Base-by-base conservation (phyloP, 2,113 vertebrate species). In the Phaethon lepturus region DNA sequence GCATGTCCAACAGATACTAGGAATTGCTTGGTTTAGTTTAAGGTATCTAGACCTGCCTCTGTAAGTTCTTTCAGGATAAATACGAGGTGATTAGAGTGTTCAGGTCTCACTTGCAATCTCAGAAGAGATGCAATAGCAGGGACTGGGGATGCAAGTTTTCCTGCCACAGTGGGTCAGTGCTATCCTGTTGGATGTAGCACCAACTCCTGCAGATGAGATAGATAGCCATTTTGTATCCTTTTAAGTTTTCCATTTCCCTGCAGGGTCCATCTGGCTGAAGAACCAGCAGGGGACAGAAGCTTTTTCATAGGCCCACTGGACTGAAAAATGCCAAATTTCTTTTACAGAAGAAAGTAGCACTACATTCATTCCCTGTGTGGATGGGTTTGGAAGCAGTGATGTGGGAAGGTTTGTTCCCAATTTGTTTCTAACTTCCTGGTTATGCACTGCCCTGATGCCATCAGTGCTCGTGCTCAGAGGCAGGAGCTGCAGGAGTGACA, bases 121-220 rank as follows among this genome's bases (percentile, higher is more conserved):
- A 18, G 66, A 73, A 45, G 35, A 73, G 50, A 17, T 17, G 7
- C 4, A 33, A 8, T 4, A 73, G 66, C 72, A 60, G 14, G 10
- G n/a, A 44, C 7, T 0, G 4, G 26, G 33, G n/a, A 13, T 49
- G 25, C 55, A 67, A 2, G 13, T 49, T 94, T 77, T n/a, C 59
- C 33, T 74, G 50, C 17, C 25, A 2, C 40, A 0, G 2, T 14
- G 44, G 5, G 2, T 38, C 28, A 17, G 50, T 55, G 62, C 58
- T 19, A 0, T 58, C 50, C 26, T 55, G 23, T 40, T 53, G 52
- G 73, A 40, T 38, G 38, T 38, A 38, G 17, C 47, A 16, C 38
- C 38, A 38, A 38, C 18, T 38, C 24, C 25, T 20, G 26, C 8
- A 0, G 0, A 15, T 3, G 9, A 50, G 59, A 4, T 64, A 29